Percentiles rank a stretch among this genome's conserved stretches.
phyloP scores from a whole-genome alignment of 2,113 vertebrate genomes.

The Corynorhinus townsendii region DNA sequence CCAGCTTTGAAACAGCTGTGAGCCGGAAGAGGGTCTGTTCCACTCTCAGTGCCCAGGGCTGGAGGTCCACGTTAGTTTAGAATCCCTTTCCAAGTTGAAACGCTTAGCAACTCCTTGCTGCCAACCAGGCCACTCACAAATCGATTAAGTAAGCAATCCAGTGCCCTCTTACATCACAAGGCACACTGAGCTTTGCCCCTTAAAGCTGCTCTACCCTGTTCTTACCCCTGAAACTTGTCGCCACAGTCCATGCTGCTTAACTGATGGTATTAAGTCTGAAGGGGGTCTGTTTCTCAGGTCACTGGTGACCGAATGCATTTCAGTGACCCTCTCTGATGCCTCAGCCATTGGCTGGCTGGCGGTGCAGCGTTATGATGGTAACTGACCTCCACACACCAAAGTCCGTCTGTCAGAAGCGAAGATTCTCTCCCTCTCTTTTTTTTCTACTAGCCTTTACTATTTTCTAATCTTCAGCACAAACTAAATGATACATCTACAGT shows the following conservation, averaged over 20 bases:
- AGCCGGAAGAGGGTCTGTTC: not conserved
- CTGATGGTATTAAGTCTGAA: not conserved
- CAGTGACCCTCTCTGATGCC: not conserved
- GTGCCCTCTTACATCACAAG: not conserved
- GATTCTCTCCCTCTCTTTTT: not conserved
- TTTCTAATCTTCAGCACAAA: constrained; percentile 5
- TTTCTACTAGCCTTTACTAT: not conserved
- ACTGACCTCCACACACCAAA: not conserved
- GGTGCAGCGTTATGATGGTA: not conserved
- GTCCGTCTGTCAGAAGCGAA: not conserved
- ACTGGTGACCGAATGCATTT: not conserved
- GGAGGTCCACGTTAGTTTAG: not conserved
- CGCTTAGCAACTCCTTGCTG: not conserved
- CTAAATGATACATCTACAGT: not conserved
- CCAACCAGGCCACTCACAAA: not conserved
- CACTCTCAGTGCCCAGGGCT: not conserved
- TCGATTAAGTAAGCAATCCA: not conserved
- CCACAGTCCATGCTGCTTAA: not conserved
- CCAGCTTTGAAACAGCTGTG: not conserved
- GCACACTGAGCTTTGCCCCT: not conserved
- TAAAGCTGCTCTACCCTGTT: not conserved
- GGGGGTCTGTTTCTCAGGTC: not conserved
- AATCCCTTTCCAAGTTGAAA: not conserved
- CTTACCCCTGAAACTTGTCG: not conserved
- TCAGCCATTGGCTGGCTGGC: not conserved